phyloP scores from a whole-genome alignment of 2,888 invertebrate species.

The Ormia ochracea region DNA sequence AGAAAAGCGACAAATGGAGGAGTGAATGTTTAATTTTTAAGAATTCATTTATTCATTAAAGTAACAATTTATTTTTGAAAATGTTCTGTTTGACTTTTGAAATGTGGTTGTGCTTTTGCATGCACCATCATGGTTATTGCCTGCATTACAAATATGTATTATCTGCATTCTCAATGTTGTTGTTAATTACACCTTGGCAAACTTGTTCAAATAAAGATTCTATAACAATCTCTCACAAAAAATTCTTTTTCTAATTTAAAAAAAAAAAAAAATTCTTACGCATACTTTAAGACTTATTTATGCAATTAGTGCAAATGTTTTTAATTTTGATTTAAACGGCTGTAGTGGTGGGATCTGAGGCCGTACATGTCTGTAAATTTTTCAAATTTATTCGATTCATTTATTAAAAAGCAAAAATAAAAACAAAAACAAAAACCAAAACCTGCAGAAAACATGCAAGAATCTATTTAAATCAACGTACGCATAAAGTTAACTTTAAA shows the following conservation, averaged over 20 bases:
- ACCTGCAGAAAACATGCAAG: background rate
- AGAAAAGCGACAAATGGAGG: background rate
- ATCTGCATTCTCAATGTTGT: slow-evolving; percentile 32
- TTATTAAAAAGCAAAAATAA: slow-evolving; percentile 25
- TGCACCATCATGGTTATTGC: slow-evolving; percentile 15
- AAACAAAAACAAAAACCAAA: background rate
- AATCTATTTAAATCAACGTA: slow-evolving; percentile 18
- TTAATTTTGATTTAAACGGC: slow-evolving; percentile 21
- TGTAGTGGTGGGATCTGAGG: background rate
- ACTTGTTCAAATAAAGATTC: slow-evolving; percentile 54
- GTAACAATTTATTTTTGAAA: background rate
- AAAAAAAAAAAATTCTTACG: slow-evolving; percentile 34
- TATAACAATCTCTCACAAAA: slow-evolving; percentile 30
- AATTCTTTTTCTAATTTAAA: slow-evolving; percentile 30
- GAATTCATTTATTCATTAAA: background rate
- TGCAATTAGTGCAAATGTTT: slow-evolving; percentile 61
- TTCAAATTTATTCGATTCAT: slow-evolving; percentile 56
- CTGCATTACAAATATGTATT: slow-evolving; percentile 27
- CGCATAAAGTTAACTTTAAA: slow-evolving; percentile 34
- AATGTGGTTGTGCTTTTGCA: background rate
- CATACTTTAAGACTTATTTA: slow-evolving; percentile 55
- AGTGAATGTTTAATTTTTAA: no score
- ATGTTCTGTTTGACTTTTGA: background rate
- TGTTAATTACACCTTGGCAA: slow-evolving; percentile 56
- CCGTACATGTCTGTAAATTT: background rate